Conservation (phyloP, 2,888 invertebrate genomes). For the Amaurobius ferox region DNA sequence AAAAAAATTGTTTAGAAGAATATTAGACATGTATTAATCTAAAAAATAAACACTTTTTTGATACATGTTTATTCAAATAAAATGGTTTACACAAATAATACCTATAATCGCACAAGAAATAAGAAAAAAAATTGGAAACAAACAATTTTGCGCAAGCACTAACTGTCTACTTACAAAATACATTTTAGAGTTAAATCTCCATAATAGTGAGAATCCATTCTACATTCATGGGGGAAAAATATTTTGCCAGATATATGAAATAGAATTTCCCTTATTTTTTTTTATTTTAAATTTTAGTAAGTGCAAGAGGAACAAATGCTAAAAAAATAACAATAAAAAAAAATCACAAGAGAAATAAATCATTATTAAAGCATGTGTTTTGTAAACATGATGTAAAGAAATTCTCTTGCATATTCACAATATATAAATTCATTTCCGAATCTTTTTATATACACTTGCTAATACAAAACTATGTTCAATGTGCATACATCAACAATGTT, state of each 20-base stretch:
- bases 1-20: too few species aligned
- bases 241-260: neutral
- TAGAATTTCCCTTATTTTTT: neutral
- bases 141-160: conserved; percentile 23
- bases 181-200: conserved; percentile 1
- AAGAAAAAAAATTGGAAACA: conserved; percentile 32
- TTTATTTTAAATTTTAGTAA: conserved; percentile 42
- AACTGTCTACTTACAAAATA: conserved; percentile 44
- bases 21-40: too few species aligned
- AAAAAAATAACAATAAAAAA: neutral
- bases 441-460: conserved; percentile 62
- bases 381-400: conserved; percentile 34
- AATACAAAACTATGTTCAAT: conserved; percentile 71
- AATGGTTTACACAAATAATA: conserved; percentile 42
- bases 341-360: conserved; percentile 30
- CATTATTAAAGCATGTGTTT: conserved; percentile 27
- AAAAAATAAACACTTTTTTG: too few species aligned
- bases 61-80: conserved; percentile 50
- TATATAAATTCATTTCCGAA: conserved; percentile 57
- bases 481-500: conserved; percentile 61
- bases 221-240: conserved; percentile 40
- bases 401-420: conserved; percentile 55
- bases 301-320: conserved; percentile 63
- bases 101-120: conserved; percentile 25
- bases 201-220: conserved; percentile 3